Percentiles rank a stretch among this genome's conserved stretches.
Evolutionary conservation across 2,888 invertebrate genomes (phyloP).

Genomic region (Chouioia cunea): DNA sequence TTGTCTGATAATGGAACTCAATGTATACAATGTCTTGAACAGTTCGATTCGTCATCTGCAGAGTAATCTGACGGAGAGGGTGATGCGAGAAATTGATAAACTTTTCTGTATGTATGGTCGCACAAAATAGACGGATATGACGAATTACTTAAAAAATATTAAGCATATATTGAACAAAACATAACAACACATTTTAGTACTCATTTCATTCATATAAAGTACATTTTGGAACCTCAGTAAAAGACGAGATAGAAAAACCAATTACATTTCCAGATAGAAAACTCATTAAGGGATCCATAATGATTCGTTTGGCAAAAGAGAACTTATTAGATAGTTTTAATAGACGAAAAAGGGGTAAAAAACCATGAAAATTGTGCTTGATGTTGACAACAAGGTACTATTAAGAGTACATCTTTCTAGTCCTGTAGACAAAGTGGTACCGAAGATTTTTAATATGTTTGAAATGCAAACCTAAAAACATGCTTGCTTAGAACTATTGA

Average conservation of each 20-base stretch:
- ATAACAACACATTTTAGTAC: constrained; percentile 41
- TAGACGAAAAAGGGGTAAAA: constrained; percentile 35
- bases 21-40: constrained; percentile 29
- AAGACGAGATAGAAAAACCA: constrained; percentile 36
- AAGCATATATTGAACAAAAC: constrained; percentile 43
- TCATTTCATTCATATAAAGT: constrained; percentile 41
- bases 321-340: constrained; percentile 36
- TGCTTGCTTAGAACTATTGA: no score
- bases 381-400: constrained; percentile 42
- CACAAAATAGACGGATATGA: constrained; percentile 45
- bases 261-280: constrained; percentile 36
- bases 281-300: constrained; percentile 19
- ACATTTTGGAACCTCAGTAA: constrained; percentile 40
- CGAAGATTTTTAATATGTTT: constrained; percentile 46
- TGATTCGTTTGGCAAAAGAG: constrained; percentile 37
- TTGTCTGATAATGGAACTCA: constrained; percentile 45
- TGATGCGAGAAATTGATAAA: constrained; percentile 43
- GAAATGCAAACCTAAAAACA: no score
- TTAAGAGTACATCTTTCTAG: constrained; percentile 37
- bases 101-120: constrained; percentile 39
- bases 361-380: constrained; percentile 24
- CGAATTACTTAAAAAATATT: constrained; percentile 42
- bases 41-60: constrained; percentile 49
- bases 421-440: constrained; percentile 33
- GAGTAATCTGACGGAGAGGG: constrained; percentile 49